Evolutionary conservation across 2,797 vertebrate species (phyloP).

Genomic region (Falco cherrug): DNA sequence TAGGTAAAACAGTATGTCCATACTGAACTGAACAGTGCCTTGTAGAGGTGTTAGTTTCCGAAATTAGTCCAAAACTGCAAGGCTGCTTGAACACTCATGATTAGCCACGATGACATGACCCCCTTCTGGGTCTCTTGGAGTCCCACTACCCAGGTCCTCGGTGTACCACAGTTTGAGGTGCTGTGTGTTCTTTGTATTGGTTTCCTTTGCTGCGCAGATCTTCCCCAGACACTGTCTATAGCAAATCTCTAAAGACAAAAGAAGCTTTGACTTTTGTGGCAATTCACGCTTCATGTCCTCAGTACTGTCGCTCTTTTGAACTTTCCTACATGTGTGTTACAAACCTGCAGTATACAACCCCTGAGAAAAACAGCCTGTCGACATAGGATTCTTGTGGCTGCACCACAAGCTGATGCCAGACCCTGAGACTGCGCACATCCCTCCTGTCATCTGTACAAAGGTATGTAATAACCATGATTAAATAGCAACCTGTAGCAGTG

Average conservation of each 20-base stretch:
- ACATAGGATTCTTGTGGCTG: background rate
- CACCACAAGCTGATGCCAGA: background rate
- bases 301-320: background rate
- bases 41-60: background rate
- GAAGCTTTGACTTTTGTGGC: background rate
- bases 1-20: background rate
- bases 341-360: background rate
- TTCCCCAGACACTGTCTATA: background rate
- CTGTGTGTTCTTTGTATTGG: background rate
- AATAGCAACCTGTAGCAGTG: background rate
- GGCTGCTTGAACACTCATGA: background rate
- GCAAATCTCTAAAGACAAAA: background rate
- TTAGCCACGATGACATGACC: background rate
- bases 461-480: background rate
- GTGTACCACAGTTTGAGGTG: background rate
- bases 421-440: background rate
- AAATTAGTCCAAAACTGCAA: background rate
- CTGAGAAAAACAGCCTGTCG: background rate
- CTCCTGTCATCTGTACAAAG: background rate
- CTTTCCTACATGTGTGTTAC: background rate
- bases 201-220: background rate
- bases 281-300: background rate
- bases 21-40: no score
- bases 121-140: background rate
- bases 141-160: background rate